Conservation (phyloP, 1,140 invertebrate species). For the Hylaeus volcanicus region DNA sequence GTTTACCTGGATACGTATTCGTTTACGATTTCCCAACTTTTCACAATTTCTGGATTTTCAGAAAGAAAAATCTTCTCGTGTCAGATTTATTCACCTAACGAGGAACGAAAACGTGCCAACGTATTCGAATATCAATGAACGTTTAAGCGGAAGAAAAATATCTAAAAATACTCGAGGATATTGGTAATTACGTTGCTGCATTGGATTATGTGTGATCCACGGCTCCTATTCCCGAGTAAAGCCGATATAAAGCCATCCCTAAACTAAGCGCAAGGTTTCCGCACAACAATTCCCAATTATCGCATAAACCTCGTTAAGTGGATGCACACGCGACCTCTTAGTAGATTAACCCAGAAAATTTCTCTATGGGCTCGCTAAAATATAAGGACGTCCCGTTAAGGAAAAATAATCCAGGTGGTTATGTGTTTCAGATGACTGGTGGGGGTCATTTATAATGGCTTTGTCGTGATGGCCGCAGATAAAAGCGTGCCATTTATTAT, state of each 20-base stretch:
- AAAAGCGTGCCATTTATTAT: constrained; percentile 58
- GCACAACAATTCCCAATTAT: constrained; percentile 58
- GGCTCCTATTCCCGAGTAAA: constrained; percentile 14
- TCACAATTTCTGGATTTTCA: too few species aligned
- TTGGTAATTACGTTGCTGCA: neutral
- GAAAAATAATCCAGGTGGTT: constrained; percentile 52
- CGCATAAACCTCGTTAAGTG: constrained; percentile 54
- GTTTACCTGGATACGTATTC: too few species aligned
- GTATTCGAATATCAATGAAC: neutral
- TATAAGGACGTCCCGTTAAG: constrained; percentile 44
- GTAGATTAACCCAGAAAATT: constrained; percentile 57
- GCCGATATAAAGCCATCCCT: constrained; percentile 37
- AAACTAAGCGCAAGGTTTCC: constrained; percentile 31
- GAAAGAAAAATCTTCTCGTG: too few species aligned
- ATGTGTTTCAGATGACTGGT: constrained; percentile 14
- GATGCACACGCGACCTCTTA: constrained; percentile 37
- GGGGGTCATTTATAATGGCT: constrained; percentile 44
- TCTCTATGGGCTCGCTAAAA: constrained; percentile 49
- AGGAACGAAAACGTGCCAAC: neutral
- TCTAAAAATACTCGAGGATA: neutral
- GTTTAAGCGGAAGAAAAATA: neutral
- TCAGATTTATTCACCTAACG: too few species aligned
- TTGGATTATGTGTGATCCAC: neutral
- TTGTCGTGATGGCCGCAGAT: constrained; percentile 48
- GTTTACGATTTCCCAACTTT: too few species aligned